These are phyloP conservation scores for Meiosimyza platycephala DNA, from an alignment of 2,888 invertebrate species.

Conservation along the genomic window DNA sequence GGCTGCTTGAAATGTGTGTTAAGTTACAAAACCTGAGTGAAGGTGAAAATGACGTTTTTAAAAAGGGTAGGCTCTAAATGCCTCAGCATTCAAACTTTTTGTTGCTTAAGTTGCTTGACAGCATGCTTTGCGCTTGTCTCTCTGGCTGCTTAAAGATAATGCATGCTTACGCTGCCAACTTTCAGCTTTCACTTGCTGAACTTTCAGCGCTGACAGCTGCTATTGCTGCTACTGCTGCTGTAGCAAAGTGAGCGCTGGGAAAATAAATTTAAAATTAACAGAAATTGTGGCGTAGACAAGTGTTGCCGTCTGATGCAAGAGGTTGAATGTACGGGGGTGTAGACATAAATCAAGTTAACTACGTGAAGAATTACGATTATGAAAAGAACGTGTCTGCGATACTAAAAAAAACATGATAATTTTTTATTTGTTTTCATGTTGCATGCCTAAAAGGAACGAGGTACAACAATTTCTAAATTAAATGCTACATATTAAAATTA, in stretches of 20 bases:
- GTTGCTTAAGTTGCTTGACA: neutral
- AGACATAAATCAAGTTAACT: conserved; percentile 19
- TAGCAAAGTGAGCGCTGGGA: neutral
- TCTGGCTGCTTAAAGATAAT: conserved; percentile 36
- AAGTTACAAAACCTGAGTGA: conserved; percentile 16
- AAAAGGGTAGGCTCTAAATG: neutral
- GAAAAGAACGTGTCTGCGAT: conserved; percentile 1
- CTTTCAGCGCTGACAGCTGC: neutral
- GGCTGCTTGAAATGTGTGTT: conserved; percentile 24
- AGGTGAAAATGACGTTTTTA: conserved; percentile 28
- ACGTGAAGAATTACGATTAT: conserved; percentile 17
- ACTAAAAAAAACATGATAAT: neutral
- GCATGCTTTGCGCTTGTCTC: conserved; percentile 14
- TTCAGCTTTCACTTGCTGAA: too few relatives aligned
- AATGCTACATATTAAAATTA: too few relatives aligned
- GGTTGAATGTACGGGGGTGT: neutral
- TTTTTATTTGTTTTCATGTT: neutral
- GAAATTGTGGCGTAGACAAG: conserved; percentile 33
- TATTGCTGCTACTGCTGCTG: conserved; percentile 31
- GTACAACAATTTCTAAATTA: too few relatives aligned
- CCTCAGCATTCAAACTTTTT: neutral
- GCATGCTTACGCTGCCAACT: conserved; percentile 23
- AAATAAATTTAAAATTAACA: conserved; percentile 36
- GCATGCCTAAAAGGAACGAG: neutral
- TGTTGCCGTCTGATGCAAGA: conserved; percentile 14